Conservation (phyloP, 2,113 vertebrate species). For the Xiphophorus hellerii region DNA sequence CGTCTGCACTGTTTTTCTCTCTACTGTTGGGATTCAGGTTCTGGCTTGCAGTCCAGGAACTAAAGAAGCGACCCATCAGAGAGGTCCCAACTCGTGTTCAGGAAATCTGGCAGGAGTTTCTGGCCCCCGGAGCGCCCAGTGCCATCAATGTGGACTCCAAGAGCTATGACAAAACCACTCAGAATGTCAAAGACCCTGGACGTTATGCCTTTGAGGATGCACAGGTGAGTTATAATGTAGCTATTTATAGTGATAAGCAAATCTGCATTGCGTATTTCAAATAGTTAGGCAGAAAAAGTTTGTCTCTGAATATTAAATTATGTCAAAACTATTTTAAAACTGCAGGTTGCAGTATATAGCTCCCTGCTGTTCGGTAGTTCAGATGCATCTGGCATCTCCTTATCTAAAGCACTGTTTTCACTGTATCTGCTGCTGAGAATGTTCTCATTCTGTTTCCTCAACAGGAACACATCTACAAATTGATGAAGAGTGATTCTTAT, state of each 20-base stretch:
- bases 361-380: not conserved
- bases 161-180: slow-evolving; percentile 96
- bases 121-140: slow-evolving; percentile 94
- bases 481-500: slow-evolving; percentile 99
- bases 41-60: slow-evolving; percentile 95
- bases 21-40: slow-evolving; percentile 79
- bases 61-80: slow-evolving; percentile 93
- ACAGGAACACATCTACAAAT: slow-evolving; percentile 98
- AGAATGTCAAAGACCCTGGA: slow-evolving; percentile 95
- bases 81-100: slow-evolving; percentile 93
- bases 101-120: slow-evolving; percentile 97
- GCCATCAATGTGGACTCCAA: slow-evolving; percentile 98
- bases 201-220: slow-evolving; percentile 95
- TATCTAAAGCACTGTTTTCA: not conserved
- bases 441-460: slow-evolving; percentile 6
- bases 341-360: not conserved
- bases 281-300: not conserved
- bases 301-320: not conserved
- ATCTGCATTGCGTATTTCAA: not conserved
- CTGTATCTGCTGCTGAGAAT: slow-evolving; percentile 1
- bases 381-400: slow-evolving; percentile 2
- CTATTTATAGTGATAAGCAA: not conserved
- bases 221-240: slow-evolving; percentile 81
- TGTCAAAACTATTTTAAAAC: not conserved
- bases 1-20: not conserved